Evolutionary conservation across 92 coral and sea anemone species (phyloP).

Genomic region (Phenganax stokvisi): DNA sequence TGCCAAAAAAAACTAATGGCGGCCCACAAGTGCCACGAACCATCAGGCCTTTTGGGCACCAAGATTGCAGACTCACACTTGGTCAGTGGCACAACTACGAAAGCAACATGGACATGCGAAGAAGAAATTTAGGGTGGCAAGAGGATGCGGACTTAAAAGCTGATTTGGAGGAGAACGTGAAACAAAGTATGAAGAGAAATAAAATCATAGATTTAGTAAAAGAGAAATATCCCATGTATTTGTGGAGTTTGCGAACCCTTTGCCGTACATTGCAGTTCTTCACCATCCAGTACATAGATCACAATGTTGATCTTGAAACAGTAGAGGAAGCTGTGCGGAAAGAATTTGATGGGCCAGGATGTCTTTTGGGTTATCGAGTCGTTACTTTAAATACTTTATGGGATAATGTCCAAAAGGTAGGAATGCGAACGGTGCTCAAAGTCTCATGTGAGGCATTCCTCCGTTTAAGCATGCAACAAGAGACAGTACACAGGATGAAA

Average conservation of each 20-base stretch:
- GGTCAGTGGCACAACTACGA: background rate
- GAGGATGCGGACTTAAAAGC: background rate
- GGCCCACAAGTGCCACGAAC: no score
- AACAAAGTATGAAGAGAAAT: background rate
- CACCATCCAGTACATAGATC: conserved; percentile 32
- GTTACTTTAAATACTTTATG: no score
- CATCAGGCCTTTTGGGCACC: background rate
- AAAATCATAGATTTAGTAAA: conserved; percentile 2
- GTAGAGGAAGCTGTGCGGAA: conserved; percentile 31
- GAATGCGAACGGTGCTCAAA: no score
- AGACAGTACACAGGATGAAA: no score
- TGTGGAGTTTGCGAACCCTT: conserved; percentile 32
- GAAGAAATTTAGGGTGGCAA: background rate
- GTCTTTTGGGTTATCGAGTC: conserved; percentile 33
- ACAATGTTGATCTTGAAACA: conserved; percentile 14
- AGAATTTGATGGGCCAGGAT: conserved; percentile 27
- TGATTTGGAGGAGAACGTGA: background rate
- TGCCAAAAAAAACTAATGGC: no score
- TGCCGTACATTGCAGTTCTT: conserved; percentile 22
- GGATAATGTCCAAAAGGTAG: no score
- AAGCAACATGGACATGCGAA: background rate
- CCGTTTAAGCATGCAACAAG: no score
- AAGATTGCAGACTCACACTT: background rate
- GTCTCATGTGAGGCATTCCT: no score
- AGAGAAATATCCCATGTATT: conserved; percentile 13